Evolutionary conservation across 2,888 invertebrate species (phyloP).

Genomic region (Megalurothrips usitatus): DNA sequence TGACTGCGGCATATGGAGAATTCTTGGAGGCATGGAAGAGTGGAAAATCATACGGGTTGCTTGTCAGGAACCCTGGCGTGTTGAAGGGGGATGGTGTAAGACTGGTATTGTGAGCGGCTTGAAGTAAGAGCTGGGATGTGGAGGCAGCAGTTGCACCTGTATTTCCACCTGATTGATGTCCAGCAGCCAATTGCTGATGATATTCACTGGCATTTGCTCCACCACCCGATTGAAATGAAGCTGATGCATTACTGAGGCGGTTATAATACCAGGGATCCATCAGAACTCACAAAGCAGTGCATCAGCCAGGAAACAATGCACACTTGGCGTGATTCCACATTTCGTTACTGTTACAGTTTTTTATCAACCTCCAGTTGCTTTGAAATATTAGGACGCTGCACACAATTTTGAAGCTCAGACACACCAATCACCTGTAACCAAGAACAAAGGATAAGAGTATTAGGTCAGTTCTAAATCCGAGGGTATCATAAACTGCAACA

Average conservation of each 20-base stretch:
- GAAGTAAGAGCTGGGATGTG: slow-evolving; percentile 60
- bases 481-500: neutral
- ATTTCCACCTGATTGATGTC: slow-evolving; percentile 42
- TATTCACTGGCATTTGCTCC: slow-evolving; percentile 42
- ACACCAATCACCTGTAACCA: neutral
- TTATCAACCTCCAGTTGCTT: neutral
- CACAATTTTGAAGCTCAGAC: neutral
- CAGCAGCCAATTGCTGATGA: slow-evolving; percentile 44
- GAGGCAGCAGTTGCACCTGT: slow-evolving; percentile 55
- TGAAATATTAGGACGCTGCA: neutral
- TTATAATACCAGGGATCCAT: slow-evolving; percentile 54
- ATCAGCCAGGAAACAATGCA: neutral
- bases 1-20: slow-evolving; percentile 45
- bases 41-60: slow-evolving; percentile 75
- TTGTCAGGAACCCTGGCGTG: slow-evolving; percentile 65
- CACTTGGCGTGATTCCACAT: neutral
- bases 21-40: slow-evolving; percentile 72
- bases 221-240: slow-evolving; percentile 44
- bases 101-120: slow-evolving; percentile 54
- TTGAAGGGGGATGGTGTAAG: slow-evolving; percentile 40
- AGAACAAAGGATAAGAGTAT: neutral
- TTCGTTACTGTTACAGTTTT: neutral
- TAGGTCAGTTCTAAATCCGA: neutral
- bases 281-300: neutral
- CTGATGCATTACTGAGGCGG: slow-evolving; percentile 68